Conservation (phyloP, 2,113 vertebrate species). For the Telmatochromis sp. region DNA sequence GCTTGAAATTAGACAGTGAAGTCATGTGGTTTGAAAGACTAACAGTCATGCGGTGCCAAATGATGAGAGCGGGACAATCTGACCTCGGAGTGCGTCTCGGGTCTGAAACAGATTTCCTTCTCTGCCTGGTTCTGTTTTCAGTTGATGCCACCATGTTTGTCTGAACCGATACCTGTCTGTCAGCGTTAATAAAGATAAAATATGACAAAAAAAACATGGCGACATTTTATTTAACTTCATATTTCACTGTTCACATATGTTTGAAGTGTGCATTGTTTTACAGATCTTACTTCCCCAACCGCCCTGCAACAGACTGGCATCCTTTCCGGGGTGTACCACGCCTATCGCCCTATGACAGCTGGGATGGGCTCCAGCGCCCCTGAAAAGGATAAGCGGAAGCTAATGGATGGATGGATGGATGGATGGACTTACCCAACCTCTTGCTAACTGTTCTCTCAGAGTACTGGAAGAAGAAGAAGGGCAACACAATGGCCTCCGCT, state of each 20-base stretch:
- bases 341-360: not conserved
- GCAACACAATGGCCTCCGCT: not conserved
- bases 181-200: constrained; percentile 45
- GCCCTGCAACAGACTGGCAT: not conserved
- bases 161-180: constrained; percentile 38
- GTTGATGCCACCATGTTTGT: constrained; percentile 36
- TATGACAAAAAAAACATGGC: not conserved
- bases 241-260: not conserved
- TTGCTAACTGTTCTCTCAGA: not conserved
- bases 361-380: not conserved
- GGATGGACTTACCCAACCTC: not conserved
- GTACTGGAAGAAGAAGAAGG: not conserved
- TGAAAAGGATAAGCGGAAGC: not conserved
- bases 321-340: not conserved
- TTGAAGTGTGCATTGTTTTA: not conserved
- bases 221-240: not conserved
- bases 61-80: constrained; percentile 7
- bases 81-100: not conserved
- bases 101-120: not conserved
- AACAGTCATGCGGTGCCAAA: not conserved
- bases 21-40: not conserved
- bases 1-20: not conserved
- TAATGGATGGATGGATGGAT: not conserved
- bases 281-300: not conserved
- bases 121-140: constrained; percentile 28